Conservation (phyloP, 2,113 vertebrate species). For the Typhlomys cinereus region DNA sequence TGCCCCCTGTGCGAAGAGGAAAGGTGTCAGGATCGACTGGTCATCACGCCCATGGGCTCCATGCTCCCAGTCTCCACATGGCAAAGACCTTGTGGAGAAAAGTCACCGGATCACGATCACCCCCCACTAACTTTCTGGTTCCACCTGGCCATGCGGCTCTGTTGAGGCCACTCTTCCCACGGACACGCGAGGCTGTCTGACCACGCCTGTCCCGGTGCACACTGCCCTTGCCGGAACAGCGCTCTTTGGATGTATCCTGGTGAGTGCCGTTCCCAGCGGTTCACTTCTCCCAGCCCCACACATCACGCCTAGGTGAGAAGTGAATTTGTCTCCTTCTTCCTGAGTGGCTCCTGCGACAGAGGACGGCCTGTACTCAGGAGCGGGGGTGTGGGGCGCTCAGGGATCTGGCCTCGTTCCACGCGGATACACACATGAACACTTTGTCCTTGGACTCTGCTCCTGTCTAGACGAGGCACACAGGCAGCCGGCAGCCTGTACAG, state of each 20-base stretch:
- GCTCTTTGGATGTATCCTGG: no score
- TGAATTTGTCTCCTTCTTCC: no score
- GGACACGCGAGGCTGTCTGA: background rate
- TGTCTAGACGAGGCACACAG: background rate
- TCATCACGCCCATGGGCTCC: background rate
- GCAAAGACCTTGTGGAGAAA: background rate
- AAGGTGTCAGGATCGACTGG: background rate
- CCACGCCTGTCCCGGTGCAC: background rate
- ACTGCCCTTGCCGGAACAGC: background rate
- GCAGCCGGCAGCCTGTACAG: background rate
- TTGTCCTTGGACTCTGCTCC: no score
- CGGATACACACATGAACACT: background rate
- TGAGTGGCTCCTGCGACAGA: background rate
- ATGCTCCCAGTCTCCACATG: background rate
- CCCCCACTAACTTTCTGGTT: background rate
- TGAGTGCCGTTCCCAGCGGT: background rate
- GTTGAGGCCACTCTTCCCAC: background rate
- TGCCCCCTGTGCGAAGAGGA: slow-evolving; percentile 88
- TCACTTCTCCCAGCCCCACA: background rate
- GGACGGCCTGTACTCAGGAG: background rate
- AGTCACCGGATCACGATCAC: background rate
- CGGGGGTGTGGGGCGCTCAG: background rate
- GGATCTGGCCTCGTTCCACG: background rate
- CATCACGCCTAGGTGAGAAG: no score
- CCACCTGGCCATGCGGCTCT: background rate